A percentile compares a stretch with the other conserved stretches of the same genome.
Conservation (phyloP, 2,113 vertebrate species). For the Ibidorhyncha struthersii region DNA sequence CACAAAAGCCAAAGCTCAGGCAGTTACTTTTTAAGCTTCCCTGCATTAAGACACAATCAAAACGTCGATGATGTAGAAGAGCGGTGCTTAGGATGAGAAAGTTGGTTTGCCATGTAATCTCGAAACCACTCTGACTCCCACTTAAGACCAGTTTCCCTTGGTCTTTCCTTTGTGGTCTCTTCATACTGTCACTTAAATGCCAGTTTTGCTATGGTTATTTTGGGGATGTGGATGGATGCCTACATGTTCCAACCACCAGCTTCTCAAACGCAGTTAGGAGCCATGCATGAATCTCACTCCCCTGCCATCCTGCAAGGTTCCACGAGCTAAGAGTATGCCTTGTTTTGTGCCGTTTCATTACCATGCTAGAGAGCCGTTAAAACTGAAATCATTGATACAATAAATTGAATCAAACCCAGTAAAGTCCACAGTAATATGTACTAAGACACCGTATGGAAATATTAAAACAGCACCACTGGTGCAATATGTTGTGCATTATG, state of each 20-base stretch:
- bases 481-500: rapidly evolving
- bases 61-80: not conserved
- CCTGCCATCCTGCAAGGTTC: not conserved
- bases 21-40: not conserved
- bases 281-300: not conserved
- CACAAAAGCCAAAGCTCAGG: not conserved
- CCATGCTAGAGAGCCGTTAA: not conserved
- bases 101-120: not conserved
- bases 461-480: not conserved
- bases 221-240: not conserved
- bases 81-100: not conserved
- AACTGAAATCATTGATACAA: not conserved
- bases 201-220: not conserved
- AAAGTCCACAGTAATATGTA: not conserved
- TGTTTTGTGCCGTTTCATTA: not conserved
- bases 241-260: not conserved
- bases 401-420: not conserved
- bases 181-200: not conserved
- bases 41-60: not conserved
- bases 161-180: constrained; percentile 26
- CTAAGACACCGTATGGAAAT: not conserved
- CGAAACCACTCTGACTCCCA: not conserved
- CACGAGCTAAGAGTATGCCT: not conserved
- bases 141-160: not conserved
- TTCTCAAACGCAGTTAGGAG: not conserved